A percentile compares a stretch with the other conserved stretches of the same genome.
phyloP scores from a whole-genome alignment of 2,797 vertebrate species.

The Neosalanx taihuensis region DNA sequence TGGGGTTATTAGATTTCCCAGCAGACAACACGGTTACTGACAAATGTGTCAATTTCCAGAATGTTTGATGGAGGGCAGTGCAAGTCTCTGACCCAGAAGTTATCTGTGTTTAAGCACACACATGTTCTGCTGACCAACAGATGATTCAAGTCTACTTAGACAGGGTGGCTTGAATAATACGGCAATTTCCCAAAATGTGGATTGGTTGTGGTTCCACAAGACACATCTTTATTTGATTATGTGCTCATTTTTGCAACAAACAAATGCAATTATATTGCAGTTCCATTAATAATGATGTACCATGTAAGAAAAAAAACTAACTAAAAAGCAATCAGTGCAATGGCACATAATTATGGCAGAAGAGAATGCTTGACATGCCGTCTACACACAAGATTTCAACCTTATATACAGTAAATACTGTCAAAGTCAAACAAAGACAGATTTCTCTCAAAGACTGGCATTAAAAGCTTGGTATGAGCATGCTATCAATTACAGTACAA shows the following conservation, averaged over 20 bases:
- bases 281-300: neutral
- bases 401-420: no score
- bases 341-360: no score
- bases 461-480: slow-evolving; percentile 45
- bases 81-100: slow-evolving; percentile 41
- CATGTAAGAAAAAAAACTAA: neutral
- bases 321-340: neutral
- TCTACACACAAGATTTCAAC: neutral
- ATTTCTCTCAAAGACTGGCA: slow-evolving; percentile 42
- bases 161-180: slow-evolving; percentile 46
- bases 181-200: slow-evolving; percentile 54
- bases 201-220: slow-evolving; percentile 29
- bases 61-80: slow-evolving; percentile 37
- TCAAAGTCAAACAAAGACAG: slow-evolving; percentile 12
- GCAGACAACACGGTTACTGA: slow-evolving; percentile 69
- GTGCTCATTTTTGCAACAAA: slow-evolving; percentile 19
- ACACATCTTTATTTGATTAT: slow-evolving; percentile 29
- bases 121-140: slow-evolving; percentile 63
- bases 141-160: slow-evolving; percentile 39
- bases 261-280: neutral
- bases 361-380: no score
- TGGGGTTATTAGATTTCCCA: slow-evolving; percentile 69
- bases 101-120: slow-evolving; percentile 49
- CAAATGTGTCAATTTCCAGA: slow-evolving; percentile 63
- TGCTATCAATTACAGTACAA: slow-evolving; percentile 41